Conservation (phyloP, 2,888 invertebrate genomes). For the Luffia ferchaultella region DNA sequence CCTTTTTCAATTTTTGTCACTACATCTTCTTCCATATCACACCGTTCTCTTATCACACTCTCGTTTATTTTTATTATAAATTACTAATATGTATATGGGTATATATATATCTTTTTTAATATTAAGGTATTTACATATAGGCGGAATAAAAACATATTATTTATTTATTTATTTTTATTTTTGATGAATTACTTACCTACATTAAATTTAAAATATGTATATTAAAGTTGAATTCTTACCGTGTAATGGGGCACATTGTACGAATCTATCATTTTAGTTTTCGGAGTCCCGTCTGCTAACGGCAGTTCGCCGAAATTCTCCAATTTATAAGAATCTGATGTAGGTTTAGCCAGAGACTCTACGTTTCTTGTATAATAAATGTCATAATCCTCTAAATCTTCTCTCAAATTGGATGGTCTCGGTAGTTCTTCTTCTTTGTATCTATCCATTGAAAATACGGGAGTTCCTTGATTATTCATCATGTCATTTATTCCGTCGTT, state of each 20-base stretch:
- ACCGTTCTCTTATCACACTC: too few species aligned
- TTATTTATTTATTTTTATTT: too few species aligned
- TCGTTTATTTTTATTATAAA: too few species aligned
- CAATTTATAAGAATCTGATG: slow-evolving; percentile 31
- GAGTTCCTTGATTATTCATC: background rate
- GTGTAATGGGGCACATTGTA: slow-evolving; percentile 56
- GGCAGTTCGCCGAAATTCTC: slow-evolving; percentile 46
- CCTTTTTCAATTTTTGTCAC: too few species aligned
- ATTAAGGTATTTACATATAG: too few species aligned
- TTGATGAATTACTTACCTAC: too few species aligned
- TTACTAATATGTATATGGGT: too few species aligned
- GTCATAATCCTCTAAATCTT: slow-evolving; percentile 27
- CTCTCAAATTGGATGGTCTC: slow-evolving; percentile 37
- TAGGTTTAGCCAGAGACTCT: slow-evolving; percentile 28
- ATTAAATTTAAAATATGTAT: too few species aligned
- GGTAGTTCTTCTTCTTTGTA: slow-evolving; percentile 33
- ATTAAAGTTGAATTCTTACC: too few species aligned
- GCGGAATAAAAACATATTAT: too few species aligned
- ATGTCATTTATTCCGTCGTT: background rate
- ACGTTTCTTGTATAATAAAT: slow-evolving; percentile 39
- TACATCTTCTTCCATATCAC: too few species aligned
- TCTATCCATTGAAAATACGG: slow-evolving; percentile 19
- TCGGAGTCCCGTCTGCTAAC: slow-evolving; percentile 42
- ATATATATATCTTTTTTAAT: too few species aligned
- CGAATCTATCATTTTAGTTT: slow-evolving; percentile 42